Percentiles rank a stretch among this genome's conserved stretches.
Evolutionary conservation across 2,113 vertebrate genomes (phyloP).

Genomic region (Chaetops frenatus): DNA sequence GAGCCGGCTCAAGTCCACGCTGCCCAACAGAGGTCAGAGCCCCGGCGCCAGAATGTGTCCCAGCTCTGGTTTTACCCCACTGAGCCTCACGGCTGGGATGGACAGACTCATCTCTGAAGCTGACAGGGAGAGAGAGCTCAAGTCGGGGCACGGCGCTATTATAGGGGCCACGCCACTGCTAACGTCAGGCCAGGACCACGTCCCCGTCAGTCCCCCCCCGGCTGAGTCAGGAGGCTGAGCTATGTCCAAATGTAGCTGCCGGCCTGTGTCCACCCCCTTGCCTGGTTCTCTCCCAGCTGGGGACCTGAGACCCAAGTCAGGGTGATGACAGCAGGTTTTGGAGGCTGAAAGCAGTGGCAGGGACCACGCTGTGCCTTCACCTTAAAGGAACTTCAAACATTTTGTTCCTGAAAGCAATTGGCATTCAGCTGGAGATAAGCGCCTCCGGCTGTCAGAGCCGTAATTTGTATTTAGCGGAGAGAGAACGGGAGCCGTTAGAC

Average conservation of each 20-base stretch:
- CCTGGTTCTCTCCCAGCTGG: not conserved
- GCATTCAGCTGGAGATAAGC: slow-evolving; percentile 57
- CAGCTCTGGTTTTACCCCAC: not conserved
- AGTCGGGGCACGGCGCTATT: not conserved
- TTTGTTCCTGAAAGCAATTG: slow-evolving; percentile 48
- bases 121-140: not conserved
- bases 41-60: accelerated
- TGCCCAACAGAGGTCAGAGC: not conserved
- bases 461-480: slow-evolving; percentile 56
- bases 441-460: slow-evolving; percentile 45
- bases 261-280: not conserved
- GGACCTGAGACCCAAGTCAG: not conserved
- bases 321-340: not conserved
- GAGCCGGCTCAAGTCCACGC: not conserved
- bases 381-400: slow-evolving; percentile 60
- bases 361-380: not conserved
- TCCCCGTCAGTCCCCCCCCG: not conserved
- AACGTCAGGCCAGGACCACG: not conserved
- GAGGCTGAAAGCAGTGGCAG: not conserved
- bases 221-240: not conserved
- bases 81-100: not conserved
- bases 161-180: not conserved
- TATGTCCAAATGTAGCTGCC: not conserved
- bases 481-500: slow-evolving; percentile 56
- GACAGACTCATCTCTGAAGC: not conserved